Evolutionary conservation across 2,113 vertebrate species (phyloP).

Genomic region (Limanda limanda): DNA sequence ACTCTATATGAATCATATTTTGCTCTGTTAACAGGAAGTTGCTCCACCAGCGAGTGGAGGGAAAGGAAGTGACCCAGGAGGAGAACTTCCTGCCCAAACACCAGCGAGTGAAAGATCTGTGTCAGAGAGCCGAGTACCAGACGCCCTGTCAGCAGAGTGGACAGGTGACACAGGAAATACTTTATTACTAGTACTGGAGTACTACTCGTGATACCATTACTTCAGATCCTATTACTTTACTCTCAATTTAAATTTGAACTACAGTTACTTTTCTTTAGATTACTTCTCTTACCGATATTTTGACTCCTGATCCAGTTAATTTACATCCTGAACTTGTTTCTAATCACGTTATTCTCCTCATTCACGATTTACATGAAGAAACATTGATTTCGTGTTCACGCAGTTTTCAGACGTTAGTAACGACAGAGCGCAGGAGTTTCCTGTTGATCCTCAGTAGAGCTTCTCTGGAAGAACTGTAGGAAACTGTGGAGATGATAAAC

Average conservation of each 20-base stretch:
- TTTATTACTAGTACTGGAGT: not conserved
- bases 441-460: not conserved
- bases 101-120: constrained; percentile 95
- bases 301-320: too few relatives aligned
- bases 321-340: too few relatives aligned
- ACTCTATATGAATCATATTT: not conserved
- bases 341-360: too few relatives aligned
- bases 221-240: not conserved
- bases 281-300: too few relatives aligned
- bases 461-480: not conserved
- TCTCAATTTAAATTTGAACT: too few relatives aligned
- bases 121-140: constrained; percentile 94
- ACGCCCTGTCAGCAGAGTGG: constrained; percentile 94
- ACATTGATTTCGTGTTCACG: too few relatives aligned
- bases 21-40: constrained; percentile 86
- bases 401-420: not conserved
- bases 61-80: constrained; percentile 89
- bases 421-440: not conserved
- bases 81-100: constrained; percentile 96
- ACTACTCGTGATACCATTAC: not conserved
- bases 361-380: too few relatives aligned
- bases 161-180: constrained; percentile 82
- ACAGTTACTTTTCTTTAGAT: too few relatives aligned
- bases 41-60: constrained; percentile 88
- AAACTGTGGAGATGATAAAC: not conserved